Base-by-base conservation (phyloP, 2,113 vertebrate species). In the Ammospiza caudacuta region DNA sequence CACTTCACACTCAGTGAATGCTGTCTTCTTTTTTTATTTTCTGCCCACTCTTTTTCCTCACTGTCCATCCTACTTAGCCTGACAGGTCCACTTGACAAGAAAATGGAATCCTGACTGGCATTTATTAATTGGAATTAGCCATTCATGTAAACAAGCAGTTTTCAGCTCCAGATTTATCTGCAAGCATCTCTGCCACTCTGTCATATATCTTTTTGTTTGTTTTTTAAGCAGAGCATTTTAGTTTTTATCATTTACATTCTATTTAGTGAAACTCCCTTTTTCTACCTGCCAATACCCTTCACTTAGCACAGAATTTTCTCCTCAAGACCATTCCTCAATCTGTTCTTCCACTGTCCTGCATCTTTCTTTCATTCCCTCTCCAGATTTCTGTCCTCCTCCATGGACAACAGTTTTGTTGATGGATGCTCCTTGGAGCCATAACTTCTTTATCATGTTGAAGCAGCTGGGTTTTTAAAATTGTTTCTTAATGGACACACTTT, bases 41-140 rank as follows among this genome's bases (percentile, higher is more conserved):
- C 68, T 91, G 37, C 51, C 61, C 35, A 9, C 20, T 55, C 2
- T 66, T 25, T 78, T 63, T 63, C 66, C 49, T 83, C 47, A 41
- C 28, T 85, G 35, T 81, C 80, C 7, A 3, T 94, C n/a, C 64
- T 80, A 25, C 28, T 81, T 84, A 77, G 49, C 46, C 72, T 57
- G 43, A 66, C 28, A 24, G 14, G 54, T 21, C 51, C 39, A 39
- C 24, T 63, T 83, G 70, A 46, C 46, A 89, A 76, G 77, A 69
- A 90, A 92, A 77, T 20, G 3, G 61, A 74, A 33, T 57, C 43
- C 70, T 84, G 59, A 67, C 29, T 39, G 22, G 9, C 12, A 23
- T 44, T 96, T 84, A 81, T 82, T 87, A 89, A 89, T 43, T 59
- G 14, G 28, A 86, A 90, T 83, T 89, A 77, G 15, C 37, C 57